A percentile compares a stretch with the other conserved stretches of the same genome.
phyloP scores from a whole-genome alignment of 1,140 invertebrate genomes.

The Microplitis demolitor region DNA sequence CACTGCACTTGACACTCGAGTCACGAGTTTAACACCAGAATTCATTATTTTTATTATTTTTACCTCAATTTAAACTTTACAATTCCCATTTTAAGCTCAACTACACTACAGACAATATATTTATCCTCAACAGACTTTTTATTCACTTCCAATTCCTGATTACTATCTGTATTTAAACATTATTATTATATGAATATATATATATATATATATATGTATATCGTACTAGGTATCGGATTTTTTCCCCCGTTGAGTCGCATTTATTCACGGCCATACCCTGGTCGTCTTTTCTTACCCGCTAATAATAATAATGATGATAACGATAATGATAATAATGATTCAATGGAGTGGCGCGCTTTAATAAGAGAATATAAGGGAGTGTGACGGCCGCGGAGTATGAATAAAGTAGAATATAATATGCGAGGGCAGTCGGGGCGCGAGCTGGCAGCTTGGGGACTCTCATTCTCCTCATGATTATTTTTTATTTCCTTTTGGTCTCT shows the following conservation, averaged over 20 bases:
- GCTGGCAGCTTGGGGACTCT: conserved; percentile 10
- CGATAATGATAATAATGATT: conserved; percentile 45
- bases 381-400: conserved; percentile 43
- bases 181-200: too few species aligned
- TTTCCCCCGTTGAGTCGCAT: conserved; percentile 22
- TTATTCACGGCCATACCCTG: conserved; percentile 39
- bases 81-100: too few species aligned
- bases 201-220: background rate
- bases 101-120: too few species aligned
- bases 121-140: too few species aligned
- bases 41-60: background rate
- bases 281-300: background rate
- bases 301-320: background rate
- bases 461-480: background rate
- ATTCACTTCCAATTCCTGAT: too few species aligned
- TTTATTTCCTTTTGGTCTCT: too few species aligned
- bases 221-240: background rate
- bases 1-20: background rate
- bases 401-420: conserved; percentile 55
- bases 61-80: too few species aligned
- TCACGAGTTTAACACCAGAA: background rate
- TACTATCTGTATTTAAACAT: too few species aligned
- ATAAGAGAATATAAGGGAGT: conserved; percentile 41
- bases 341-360: conserved; percentile 41
- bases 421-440: conserved; percentile 18